Evolutionary conservation across 2,888 invertebrate species (phyloP).

Genomic region (Tromatobia lineatoria): DNA sequence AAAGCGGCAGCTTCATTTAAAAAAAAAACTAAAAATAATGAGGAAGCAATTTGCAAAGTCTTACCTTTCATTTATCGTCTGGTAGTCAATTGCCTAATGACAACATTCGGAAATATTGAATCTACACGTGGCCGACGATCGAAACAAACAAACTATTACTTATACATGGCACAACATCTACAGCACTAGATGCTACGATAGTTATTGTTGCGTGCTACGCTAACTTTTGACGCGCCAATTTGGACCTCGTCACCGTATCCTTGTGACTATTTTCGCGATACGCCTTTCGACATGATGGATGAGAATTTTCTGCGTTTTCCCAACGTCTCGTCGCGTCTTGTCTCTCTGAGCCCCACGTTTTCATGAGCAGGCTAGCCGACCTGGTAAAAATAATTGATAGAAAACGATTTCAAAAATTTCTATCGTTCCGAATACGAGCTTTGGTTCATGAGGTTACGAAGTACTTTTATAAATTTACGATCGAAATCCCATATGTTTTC

Average conservation of each 20-base stretch:
- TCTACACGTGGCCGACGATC: not conserved
- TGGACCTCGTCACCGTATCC: constrained; percentile 79
- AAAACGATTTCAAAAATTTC: no score
- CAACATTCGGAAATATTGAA: not conserved
- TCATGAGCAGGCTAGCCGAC: not conserved
- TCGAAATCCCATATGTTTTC: no score
- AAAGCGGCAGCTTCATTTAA: no score
- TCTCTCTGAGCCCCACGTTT: constrained; percentile 56
- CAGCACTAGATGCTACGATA: constrained; percentile 5
- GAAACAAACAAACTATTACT: not conserved
- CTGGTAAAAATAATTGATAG: no score
- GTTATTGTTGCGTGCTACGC: constrained; percentile 26
- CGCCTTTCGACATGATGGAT: constrained; percentile 83
- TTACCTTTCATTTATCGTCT: not conserved
- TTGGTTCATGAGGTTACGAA: no score
- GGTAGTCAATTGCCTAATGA: not conserved
- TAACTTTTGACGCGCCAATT: constrained; percentile 71
- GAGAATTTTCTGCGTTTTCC: constrained; percentile 82
- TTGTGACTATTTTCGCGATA: constrained; percentile 83
- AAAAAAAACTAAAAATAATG: no score
- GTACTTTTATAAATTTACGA: no score
- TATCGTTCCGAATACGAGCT: no score
- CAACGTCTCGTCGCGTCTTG: constrained; percentile 68
- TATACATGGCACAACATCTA: not conserved
- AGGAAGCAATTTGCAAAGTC: no score